These are phyloP conservation scores for Drosophila punjabiensis DNA, from an alignment of 1,140 invertebrate genomes.

Conservation along the genomic window DNA sequence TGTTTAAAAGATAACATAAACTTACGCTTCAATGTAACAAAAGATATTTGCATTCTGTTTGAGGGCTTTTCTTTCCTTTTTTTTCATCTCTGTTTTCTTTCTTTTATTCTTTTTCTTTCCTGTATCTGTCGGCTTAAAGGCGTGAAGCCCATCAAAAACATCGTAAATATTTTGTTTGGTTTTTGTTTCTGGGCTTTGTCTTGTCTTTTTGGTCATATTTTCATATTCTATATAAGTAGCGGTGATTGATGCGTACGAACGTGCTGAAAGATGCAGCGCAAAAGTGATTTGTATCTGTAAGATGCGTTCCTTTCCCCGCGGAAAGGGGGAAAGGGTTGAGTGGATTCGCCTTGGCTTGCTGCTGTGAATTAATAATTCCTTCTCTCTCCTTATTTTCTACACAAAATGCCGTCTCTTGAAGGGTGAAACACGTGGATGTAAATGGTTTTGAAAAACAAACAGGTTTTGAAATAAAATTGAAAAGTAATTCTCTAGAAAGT, in stretches of 20 bases:
- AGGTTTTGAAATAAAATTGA: neutral
- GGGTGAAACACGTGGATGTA: no score
- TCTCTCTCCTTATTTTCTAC: slow-evolving; percentile 20
- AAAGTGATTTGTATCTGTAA: slow-evolving; percentile 73
- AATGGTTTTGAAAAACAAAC: slow-evolving; percentile 7
- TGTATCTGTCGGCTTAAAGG: slow-evolving; percentile 79
- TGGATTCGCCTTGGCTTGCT: slow-evolving; percentile 18
- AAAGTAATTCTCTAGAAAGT: neutral
- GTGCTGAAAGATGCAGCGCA: slow-evolving; percentile 78
- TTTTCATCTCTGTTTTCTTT: slow-evolving; percentile 7
- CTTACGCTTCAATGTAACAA: slow-evolving; percentile 50
- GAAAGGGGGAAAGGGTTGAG: slow-evolving; percentile 2
- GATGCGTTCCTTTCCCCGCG: slow-evolving; percentile 42
- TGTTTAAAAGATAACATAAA: neutral
- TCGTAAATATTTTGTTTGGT: slow-evolving; percentile 77
- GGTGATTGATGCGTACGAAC: slow-evolving; percentile 75
- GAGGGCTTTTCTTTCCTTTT: slow-evolving; percentile 62
- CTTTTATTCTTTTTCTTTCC: slow-evolving; percentile 29
- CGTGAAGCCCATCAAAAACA: slow-evolving; percentile 74
- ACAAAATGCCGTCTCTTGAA: no score
- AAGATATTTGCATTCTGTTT: slow-evolving; percentile 48
- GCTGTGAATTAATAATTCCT: slow-evolving; percentile 59
- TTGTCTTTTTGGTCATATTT: slow-evolving; percentile 60
- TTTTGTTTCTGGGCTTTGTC: slow-evolving; percentile 48
- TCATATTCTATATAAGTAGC: slow-evolving; percentile 78